Conservation (phyloP, 2,113 vertebrate species). For the Dolichotis patagonum region DNA sequence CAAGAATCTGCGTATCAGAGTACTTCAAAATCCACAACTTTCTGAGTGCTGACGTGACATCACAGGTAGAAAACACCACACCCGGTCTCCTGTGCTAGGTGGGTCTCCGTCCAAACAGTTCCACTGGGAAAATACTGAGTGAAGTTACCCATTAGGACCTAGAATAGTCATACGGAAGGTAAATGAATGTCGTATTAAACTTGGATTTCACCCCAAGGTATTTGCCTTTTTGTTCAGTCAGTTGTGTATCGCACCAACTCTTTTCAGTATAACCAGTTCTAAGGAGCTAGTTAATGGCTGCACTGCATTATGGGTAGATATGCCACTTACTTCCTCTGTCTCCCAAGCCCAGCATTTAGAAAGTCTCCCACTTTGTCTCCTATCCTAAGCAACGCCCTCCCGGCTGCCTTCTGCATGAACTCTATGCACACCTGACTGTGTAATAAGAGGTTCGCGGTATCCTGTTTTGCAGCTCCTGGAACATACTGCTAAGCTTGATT, state of each 20-base stretch:
- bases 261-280: rapidly evolving
- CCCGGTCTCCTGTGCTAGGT: neutral
- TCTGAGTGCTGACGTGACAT: neutral
- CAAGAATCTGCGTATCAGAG: neutral
- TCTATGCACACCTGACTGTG: rapidly evolving
- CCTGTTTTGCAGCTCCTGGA: neutral
- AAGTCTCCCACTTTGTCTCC: neutral
- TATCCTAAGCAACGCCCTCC: rapidly evolving
- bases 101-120: neutral
- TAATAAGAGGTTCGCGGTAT: neutral
- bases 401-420: neutral
- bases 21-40: neutral
- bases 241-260: rapidly evolving
- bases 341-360: neutral
- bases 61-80: neutral
- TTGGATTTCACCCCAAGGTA: neutral
- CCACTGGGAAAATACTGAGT: too few species aligned
- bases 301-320: too few species aligned
- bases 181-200: too few species aligned
- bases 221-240: neutral
- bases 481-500: neutral
- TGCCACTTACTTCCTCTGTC: neutral
- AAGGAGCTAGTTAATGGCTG: neutral
- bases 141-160: neutral
- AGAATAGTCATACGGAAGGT: neutral